Conservation (phyloP, 2,888 invertebrate genomes). For the Pandemis cinnamomeana region DNA sequence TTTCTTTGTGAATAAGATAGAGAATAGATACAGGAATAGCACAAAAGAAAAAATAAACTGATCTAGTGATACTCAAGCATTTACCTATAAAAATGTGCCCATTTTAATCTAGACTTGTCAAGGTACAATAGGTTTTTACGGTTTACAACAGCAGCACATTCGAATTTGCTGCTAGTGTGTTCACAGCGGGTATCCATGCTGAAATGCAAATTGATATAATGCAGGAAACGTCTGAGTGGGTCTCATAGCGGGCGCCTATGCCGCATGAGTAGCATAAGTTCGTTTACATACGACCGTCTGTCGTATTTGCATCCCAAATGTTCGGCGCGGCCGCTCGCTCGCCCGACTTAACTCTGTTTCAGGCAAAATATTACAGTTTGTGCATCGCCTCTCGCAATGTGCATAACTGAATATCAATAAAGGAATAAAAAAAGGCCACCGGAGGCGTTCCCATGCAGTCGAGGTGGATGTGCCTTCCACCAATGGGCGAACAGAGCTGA, state of each 20-base stretch:
- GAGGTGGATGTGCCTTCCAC: conserved; percentile 81
- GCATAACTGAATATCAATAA: conserved; percentile 84
- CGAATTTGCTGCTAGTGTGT: conserved; percentile 22
- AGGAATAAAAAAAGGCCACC: conserved; percentile 81
- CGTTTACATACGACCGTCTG: conserved; percentile 83
- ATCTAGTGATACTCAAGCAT: too few relatives aligned
- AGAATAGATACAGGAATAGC: background rate
- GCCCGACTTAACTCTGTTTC: conserved; percentile 76
- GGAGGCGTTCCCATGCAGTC: conserved; percentile 80
- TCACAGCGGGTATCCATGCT: conserved; percentile 60
- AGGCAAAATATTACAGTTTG: conserved; percentile 83
- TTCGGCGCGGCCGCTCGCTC: conserved; percentile 74
- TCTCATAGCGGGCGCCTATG: conserved; percentile 80
- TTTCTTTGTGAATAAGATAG: too few relatives aligned
- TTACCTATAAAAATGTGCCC: too few relatives aligned
- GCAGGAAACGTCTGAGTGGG: conserved; percentile 84
- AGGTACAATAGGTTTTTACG: conserved; percentile 1
- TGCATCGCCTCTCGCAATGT: conserved; percentile 80
- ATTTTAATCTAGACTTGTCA: background rate
- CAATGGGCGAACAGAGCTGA: conserved; percentile 79
- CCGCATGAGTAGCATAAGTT: conserved; percentile 82
- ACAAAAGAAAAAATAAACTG: background rate
- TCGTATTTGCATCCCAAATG: conserved; percentile 84
- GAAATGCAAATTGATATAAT: conserved; percentile 84
- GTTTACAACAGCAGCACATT: conserved; percentile 1